Percentiles rank a stretch among this genome's conserved stretches.
Conservation (phyloP, 2,888 invertebrate genomes). For the Polyploca ridens region DNA sequence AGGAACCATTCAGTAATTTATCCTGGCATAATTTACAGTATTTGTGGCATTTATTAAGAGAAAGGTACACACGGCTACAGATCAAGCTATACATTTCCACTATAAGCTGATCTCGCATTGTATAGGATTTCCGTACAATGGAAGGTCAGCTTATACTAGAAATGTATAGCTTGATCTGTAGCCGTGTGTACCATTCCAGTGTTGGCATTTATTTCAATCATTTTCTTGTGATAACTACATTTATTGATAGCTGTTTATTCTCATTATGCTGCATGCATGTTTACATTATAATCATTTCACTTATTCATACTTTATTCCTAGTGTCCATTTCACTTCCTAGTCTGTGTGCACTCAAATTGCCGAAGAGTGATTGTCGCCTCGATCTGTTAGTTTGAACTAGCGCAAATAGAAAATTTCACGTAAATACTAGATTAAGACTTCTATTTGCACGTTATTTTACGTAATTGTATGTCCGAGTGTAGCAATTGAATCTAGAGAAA, state of each 20-base stretch:
- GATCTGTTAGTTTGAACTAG: slow-evolving; percentile 49
- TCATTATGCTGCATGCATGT: slow-evolving; percentile 37
- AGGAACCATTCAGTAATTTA: slow-evolving; percentile 66
- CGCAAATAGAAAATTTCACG: slow-evolving; percentile 32
- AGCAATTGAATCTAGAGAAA: slow-evolving; percentile 49
- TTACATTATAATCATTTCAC: slow-evolving; percentile 22
- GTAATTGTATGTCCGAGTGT: slow-evolving; percentile 40
- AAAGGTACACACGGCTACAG: too few relatives aligned
- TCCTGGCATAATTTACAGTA: slow-evolving; percentile 1
- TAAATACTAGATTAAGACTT: slow-evolving; percentile 8
- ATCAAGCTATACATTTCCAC: too few relatives aligned
- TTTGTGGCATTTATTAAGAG: slow-evolving; percentile 17
- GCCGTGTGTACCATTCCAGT: slow-evolving; percentile 31
- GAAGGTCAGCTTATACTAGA: too few relatives aligned
- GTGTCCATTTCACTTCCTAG: slow-evolving; percentile 76
- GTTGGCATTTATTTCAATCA: slow-evolving; percentile 39
- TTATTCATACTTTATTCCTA: slow-evolving; percentile 50
- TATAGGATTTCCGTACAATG: too few relatives aligned
- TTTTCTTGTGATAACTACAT: slow-evolving; percentile 10
- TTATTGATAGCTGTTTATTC: slow-evolving; percentile 27
- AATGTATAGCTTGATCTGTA: too few relatives aligned
- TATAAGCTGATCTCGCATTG: too few relatives aligned
- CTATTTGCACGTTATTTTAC: slow-evolving; percentile 49
- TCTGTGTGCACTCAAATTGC: slow-evolving; percentile 77
- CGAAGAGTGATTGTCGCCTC: slow-evolving; percentile 80